Conservation (phyloP, 2,888 invertebrate species). For the Epinotia bilunana region DNA sequence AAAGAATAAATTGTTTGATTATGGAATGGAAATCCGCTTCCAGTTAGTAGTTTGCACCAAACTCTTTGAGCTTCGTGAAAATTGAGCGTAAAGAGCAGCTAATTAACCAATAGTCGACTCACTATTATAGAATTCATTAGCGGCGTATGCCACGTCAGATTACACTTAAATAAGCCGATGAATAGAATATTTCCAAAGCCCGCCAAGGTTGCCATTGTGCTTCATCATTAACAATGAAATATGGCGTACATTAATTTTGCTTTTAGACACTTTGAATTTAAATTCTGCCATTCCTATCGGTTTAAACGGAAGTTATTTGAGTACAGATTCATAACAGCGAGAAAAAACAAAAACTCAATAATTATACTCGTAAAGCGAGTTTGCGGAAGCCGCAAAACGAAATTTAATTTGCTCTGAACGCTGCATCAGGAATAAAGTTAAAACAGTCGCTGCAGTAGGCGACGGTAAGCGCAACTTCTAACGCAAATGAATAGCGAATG, state of each 20-base stretch:
- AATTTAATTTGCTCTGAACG: conserved; percentile 85
- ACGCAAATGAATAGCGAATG: conserved; percentile 85
- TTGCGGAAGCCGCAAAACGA: conserved; percentile 83
- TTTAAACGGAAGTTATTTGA: conserved; percentile 64
- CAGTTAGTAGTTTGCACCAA: conserved; percentile 58
- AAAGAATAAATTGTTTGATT: neutral
- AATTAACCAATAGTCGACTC: conserved; percentile 71
- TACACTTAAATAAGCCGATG: conserved; percentile 57
- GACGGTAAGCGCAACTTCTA: conserved; percentile 80
- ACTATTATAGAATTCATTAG: conserved; percentile 74
- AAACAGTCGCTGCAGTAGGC: conserved; percentile 83
- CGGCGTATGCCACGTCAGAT: conserved; percentile 61
- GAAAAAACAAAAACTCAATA: conserved; percentile 72
- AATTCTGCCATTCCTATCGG: conserved; percentile 52
- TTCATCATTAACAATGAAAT: conserved; percentile 32
- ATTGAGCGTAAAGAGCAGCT: conserved; percentile 71
- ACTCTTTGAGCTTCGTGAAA: conserved; percentile 62
- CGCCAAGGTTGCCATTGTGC: conserved; percentile 36
- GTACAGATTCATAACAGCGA: conserved; percentile 68
- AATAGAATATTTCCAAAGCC: conserved; percentile 51
- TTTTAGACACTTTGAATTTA: conserved; percentile 16
- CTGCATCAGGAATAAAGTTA: conserved; percentile 85
- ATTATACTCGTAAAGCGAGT: conserved; percentile 80
- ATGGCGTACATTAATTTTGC: conserved; percentile 29
- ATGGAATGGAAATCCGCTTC: conserved; percentile 46